Evolutionary conservation across 2,888 invertebrate genomes (phyloP), one percentile per base, ranked within the genome.

Genomic region (Caenorhabditis angaria): DNA sequence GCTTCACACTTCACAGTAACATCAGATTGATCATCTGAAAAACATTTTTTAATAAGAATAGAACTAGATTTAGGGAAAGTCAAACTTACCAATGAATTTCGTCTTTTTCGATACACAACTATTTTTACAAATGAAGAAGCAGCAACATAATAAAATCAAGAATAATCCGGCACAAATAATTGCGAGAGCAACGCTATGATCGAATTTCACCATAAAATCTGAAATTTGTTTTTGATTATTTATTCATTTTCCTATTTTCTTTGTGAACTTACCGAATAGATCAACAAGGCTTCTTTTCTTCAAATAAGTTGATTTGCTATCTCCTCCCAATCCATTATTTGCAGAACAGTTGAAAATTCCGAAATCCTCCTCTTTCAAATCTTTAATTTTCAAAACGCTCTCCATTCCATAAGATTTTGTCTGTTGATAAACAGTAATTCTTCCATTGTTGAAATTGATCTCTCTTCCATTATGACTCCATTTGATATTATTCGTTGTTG

Each of bases 331-430:
- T 20, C 82, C 85, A 61, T 87, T 87, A 32, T 81, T 78, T 2
- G 87, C 87, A 1, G 87, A 76, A 59, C 87, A 87, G 64, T 88
- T 87, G 78, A 85, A 87, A n/a, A 69, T 47, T 14, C 85, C 87
- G 65, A 83, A 85, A 69, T 87, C 87, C 24, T 70, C 66, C 54
- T 77, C 80, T 54, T 75, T 69, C 29, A 83, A 57, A 20, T 83
- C 69, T 20, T 64, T 75, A 55, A 87, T 86, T 35, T 80, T 83
- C 41, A 87, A 65, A 24, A 78, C 75, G 51, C 82, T 81, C 56
- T 86, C 85, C 27, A 85, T 76, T 12, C 86, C 86, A 64, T 76
- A 82, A 6, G 80, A 73, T 32, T 76, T 74, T 6, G 82, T 81
- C 20, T 79, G 70, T 55, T 85, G 83, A 56, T 83, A 82, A 2